A percentile compares a stretch with the other conserved stretches of the same genome.
These are phyloP conservation scores for Eupithecia exiguata DNA, from an alignment of 2,888 invertebrate species.

Conservation along the genomic window DNA sequence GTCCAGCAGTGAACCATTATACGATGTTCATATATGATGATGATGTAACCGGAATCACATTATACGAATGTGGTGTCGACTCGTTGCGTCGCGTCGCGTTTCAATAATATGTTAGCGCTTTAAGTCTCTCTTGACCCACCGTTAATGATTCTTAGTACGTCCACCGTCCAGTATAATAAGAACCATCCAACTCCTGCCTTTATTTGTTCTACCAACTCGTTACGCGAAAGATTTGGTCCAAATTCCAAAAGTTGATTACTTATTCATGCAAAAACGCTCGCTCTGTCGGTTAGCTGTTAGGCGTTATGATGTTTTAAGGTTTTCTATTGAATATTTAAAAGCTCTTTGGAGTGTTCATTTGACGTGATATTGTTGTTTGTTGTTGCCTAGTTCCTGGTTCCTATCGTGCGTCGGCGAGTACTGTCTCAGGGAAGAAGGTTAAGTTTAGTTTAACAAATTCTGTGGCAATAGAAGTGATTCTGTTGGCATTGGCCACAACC, in stretches of 20 bases:
- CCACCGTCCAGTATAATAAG: slow-evolving; percentile 63
- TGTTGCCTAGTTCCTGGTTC: background rate
- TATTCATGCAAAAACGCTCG: slow-evolving; percentile 70
- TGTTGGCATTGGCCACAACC: too few relatives aligned
- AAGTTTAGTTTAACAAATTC: too few relatives aligned
- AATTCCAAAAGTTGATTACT: slow-evolving; percentile 77
- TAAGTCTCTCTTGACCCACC: background rate
- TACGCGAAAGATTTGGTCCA: slow-evolving; percentile 74
- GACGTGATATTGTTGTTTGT: background rate
- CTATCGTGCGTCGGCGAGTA: too few relatives aligned
- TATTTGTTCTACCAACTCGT: slow-evolving; percentile 80
- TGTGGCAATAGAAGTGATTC: too few relatives aligned
- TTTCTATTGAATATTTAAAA: slow-evolving; percentile 55
- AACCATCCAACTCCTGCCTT: slow-evolving; percentile 58
- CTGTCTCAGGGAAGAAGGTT: too few relatives aligned
- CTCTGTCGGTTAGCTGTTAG: slow-evolving; percentile 48
- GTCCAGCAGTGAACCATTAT: too few relatives aligned
- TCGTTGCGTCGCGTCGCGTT: too few relatives aligned
- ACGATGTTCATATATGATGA: too few relatives aligned
- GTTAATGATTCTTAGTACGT: slow-evolving; percentile 19
- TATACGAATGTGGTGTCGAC: too few relatives aligned
- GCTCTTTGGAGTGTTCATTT: slow-evolving; percentile 14
- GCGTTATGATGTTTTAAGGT: slow-evolving; percentile 47
- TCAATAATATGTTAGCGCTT: too few relatives aligned
- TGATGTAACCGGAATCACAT: too few relatives aligned